Evolutionary conservation across 2,888 invertebrate species (phyloP).

Genomic region (Bhutanitis thaidina): DNA sequence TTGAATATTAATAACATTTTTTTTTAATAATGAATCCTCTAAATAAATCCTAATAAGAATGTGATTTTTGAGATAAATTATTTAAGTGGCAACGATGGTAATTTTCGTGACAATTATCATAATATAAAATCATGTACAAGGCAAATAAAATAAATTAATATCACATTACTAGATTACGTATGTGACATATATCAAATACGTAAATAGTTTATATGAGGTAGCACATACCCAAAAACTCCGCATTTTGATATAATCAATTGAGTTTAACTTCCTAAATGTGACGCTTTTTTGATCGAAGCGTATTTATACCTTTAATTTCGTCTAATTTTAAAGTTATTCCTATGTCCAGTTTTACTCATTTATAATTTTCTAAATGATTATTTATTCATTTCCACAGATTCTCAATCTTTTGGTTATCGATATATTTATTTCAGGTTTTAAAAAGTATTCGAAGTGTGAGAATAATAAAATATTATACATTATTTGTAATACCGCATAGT

Average conservation of each 20-base stretch:
- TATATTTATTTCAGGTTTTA: background rate
- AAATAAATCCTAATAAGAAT: slow-evolving; percentile 5
- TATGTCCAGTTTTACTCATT: slow-evolving; percentile 24
- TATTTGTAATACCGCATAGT: no score
- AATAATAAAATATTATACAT: background rate
- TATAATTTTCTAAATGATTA: slow-evolving; percentile 20
- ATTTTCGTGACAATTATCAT: slow-evolving; percentile 3
- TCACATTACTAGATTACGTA: no score
- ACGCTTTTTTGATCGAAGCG: slow-evolving; percentile 22
- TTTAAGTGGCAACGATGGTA: slow-evolving; percentile 1
- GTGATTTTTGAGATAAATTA: background rate
- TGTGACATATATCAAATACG: background rate
- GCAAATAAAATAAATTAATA: no score
- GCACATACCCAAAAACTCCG: slow-evolving; percentile 25
- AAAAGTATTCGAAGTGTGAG: background rate
- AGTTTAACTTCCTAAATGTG: slow-evolving; percentile 24
- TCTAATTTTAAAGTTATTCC: slow-evolving; percentile 25
- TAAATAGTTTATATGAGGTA: background rate
- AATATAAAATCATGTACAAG: no score
- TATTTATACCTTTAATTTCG: slow-evolving; percentile 29
- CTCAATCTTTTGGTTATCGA: slow-evolving; percentile 16
- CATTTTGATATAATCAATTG: slow-evolving; percentile 24
- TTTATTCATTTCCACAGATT: slow-evolving; percentile 17
- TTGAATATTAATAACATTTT: background rate
- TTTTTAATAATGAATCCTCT: no score